Base-by-base conservation (phyloP, 2,113 vertebrate genomes). In the Festucalex cinctus region DNA sequence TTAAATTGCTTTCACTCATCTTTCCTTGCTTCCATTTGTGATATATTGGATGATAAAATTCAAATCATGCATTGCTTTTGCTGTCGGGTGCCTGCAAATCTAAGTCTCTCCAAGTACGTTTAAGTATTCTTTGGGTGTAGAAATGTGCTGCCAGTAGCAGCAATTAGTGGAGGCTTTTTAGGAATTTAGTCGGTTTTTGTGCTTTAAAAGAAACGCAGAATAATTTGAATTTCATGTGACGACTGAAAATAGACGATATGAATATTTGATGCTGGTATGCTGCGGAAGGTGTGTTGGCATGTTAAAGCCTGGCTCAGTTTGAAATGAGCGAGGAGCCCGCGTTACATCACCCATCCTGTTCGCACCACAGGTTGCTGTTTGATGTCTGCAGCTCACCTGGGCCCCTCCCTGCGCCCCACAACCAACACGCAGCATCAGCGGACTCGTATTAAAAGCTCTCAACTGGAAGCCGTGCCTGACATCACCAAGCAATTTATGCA, bases 391-490 rank as follows among this genome's bases (percentile, higher is more conserved):
- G 56, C 81, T 69, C 77, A 39, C 17, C 69, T 41, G 76, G 73
- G 43, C 66, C 71, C 74, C 76, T 82, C 2, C 12, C 49, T 12
- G 39, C 71, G 71, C 44, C 53, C 63, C 58, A 69, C 70, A 82
- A 82, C 73, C 74, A 1, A 9, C 79, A 83, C 46, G 46, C 41
- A 67, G 62, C 74, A 79, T 69, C 76, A 49, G 72, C 66, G 65
- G 78, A 79, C 80, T 78, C 71, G 70, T 77, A 81, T 85, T 79
- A 83, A 81, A 84, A 74, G 72, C 73, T 74, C 81, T 85, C 74
- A 83, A 81, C 81, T 70, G 66, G 53, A 70, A 64, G 78, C 37
- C 0, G n/a, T 65, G 71, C 49, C 66, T 86, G 24, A 73, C 67
- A 79, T 81, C 63, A 68, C 63, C 0, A 35, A 37, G 32, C 3